phyloP scores from a whole-genome alignment of 1,140 invertebrate genomes.

The Dermatophagoides farinae region DNA sequence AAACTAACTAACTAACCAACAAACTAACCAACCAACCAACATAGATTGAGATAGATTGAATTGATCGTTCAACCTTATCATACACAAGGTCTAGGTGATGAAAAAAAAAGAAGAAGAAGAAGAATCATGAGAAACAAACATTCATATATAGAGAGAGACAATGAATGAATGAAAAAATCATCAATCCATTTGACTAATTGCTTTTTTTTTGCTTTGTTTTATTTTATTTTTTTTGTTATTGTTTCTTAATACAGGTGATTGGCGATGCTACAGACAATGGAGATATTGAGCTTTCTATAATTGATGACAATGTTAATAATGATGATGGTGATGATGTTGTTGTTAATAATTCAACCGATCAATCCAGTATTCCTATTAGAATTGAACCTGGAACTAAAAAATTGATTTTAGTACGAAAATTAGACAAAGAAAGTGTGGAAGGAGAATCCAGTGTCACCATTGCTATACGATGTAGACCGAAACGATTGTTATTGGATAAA shows the following conservation, averaged over 20 bases:
- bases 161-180: no score
- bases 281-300: conserved; percentile 50
- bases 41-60: no score
- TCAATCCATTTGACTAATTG: background rate
- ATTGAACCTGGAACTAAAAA: conserved; percentile 55
- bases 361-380: conserved; percentile 38
- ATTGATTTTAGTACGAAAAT: conserved; percentile 45
- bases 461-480: conserved; percentile 18
- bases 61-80: no score
- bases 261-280: conserved; percentile 51
- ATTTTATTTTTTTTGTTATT: conserved; percentile 1
- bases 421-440: conserved; percentile 48
- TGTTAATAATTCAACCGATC: background rate
- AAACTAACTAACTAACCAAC: background rate
- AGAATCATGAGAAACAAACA: no score
- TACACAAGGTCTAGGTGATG: no score
- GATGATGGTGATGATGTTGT: no score
- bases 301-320: conserved; percentile 22
- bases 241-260: conserved; percentile 34
- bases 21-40: background rate
- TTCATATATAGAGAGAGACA: no score
- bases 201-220: background rate
- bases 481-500: background rate
- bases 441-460: conserved; percentile 19
- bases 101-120: no score